phyloP scores from a whole-genome alignment of 2,797 vertebrate genomes.

The Cyclura pinguis region DNA sequence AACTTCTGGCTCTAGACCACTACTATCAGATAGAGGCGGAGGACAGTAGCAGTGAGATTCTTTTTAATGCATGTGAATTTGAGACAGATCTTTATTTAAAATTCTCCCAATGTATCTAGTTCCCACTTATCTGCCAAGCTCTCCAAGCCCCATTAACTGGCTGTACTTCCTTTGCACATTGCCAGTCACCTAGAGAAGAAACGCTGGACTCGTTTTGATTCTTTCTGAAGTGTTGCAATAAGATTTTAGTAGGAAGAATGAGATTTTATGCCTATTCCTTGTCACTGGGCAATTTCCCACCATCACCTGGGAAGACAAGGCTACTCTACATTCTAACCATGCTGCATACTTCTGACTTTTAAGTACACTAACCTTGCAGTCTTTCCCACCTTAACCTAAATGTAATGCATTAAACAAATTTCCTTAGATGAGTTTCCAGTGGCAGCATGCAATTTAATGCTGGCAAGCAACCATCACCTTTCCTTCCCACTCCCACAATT shows the following conservation, averaged over 20 bases:
- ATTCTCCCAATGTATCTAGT: background rate
- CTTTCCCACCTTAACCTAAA: slow-evolving; percentile 37
- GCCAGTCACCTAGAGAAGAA: background rate
- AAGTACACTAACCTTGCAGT: background rate
- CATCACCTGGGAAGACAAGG: background rate
- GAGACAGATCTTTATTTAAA: background rate
- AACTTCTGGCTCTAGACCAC: background rate
- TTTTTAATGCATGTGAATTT: background rate
- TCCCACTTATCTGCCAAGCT: background rate
- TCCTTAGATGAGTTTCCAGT: slow-evolving; percentile 24
- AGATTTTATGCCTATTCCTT: background rate
- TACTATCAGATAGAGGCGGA: no score
- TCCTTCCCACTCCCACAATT: slow-evolving; percentile 15
- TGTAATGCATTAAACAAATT: slow-evolving; percentile 34
- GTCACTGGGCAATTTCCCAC: background rate
- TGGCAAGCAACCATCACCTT: slow-evolving; percentile 32
- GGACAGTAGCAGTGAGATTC: background rate
- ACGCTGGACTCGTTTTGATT: background rate
- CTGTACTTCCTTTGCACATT: background rate
- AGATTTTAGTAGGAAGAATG: slow-evolving; percentile 16
- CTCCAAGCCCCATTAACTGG: background rate
- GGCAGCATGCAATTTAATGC: slow-evolving; percentile 5
- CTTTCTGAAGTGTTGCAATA: slow-evolving; percentile 9
- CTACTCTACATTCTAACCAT: background rate
- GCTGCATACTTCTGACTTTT: slow-evolving; percentile 13